phyloP scores from a whole-genome alignment of 2,888 invertebrate genomes.

The Netelia fuscicornis region DNA sequence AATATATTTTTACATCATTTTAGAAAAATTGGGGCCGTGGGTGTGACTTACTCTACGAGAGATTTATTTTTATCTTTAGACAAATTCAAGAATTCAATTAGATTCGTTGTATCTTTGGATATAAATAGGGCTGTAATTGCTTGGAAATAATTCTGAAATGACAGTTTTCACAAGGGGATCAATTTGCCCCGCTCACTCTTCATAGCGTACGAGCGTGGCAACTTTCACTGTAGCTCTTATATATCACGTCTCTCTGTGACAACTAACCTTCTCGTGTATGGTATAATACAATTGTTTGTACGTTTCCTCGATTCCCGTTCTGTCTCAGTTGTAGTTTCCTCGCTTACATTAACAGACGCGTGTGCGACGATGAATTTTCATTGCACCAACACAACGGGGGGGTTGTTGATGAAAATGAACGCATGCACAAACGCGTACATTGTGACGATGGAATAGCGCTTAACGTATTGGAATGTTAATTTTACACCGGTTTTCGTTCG shows the following conservation, averaged over 20 bases:
- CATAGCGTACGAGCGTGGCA: too few relatives aligned
- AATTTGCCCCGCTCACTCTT: too few relatives aligned
- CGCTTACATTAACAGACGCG: background rate
- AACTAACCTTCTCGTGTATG: slow-evolving; percentile 16
- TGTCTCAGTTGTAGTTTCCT: background rate
- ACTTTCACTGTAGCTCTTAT: background rate
- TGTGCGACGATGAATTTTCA: slow-evolving; percentile 7
- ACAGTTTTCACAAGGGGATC: too few relatives aligned
- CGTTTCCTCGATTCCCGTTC: background rate
- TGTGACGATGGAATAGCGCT: slow-evolving; percentile 29
- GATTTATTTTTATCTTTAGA: too few relatives aligned
- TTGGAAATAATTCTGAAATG: too few relatives aligned
- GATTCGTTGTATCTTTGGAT: too few relatives aligned
- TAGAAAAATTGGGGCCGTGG: too few relatives aligned
- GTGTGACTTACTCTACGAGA: too few relatives aligned
- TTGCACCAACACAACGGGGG: background rate
- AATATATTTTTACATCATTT: too few relatives aligned
- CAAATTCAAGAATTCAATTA: too few relatives aligned
- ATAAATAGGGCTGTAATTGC: too few relatives aligned
- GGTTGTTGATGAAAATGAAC: background rate
- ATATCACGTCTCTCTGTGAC: background rate
- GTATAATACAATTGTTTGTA: slow-evolving; percentile 29
- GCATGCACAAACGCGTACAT: background rate
- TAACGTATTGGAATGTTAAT: slow-evolving; percentile 39
- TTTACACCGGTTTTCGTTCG: background rate